Base-by-base conservation (phyloP, 2,888 invertebrate genomes). In the Lepidocyrtoides sp. region DNA sequence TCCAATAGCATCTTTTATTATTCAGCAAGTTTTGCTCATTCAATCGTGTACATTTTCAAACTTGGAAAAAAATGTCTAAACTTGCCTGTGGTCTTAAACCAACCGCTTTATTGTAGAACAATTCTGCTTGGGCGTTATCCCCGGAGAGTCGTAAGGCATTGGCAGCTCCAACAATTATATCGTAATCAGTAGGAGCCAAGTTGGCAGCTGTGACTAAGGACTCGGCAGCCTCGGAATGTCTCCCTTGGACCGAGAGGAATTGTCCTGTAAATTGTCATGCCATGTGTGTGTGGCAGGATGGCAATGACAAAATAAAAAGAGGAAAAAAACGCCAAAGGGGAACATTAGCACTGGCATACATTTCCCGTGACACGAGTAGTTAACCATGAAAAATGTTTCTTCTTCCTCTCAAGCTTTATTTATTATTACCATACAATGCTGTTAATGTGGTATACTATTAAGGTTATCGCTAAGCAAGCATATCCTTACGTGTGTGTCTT, bases 91-190 rank as follows among this genome's bases (percentile, higher is more conserved):
- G 97, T 92, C 96, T 96, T 32, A 97, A 95, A 91, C 96, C 95
- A n/a, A 96, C 96, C 32, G 97, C 98, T 95, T 97, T 96, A 86
- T 97, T 96, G 95, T 99, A 99, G 97, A 98, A 98, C 89, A 96
- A 96, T 95, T 99, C 99, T 0, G 99, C 98, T 93, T 98, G 97
- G 54, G 96, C 96, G 94, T 98, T 97, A 85, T 97, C 96, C 86
- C 97, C 97, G 23, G 98, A 97, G 95, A 98, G 97, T 77, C 98
- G 96, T 94, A 98, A 96, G 0, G 98, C 97, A 36, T 98, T 98
- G 48, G 99, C 99, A 17, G 98, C 98, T 44, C 98, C 97, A 92
- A 98, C 98, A 29, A 98, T 97, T 69, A 98, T 96, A 92, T 97
- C 97, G 95, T 98, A 98, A 95, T 98, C 98, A 48, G 96, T 96